Percentiles rank a stretch among this genome's conserved stretches.
These are phyloP conservation scores for Aviceda subcristata DNA, from an alignment of 2,113 vertebrate genomes.

Conservation along the genomic window DNA sequence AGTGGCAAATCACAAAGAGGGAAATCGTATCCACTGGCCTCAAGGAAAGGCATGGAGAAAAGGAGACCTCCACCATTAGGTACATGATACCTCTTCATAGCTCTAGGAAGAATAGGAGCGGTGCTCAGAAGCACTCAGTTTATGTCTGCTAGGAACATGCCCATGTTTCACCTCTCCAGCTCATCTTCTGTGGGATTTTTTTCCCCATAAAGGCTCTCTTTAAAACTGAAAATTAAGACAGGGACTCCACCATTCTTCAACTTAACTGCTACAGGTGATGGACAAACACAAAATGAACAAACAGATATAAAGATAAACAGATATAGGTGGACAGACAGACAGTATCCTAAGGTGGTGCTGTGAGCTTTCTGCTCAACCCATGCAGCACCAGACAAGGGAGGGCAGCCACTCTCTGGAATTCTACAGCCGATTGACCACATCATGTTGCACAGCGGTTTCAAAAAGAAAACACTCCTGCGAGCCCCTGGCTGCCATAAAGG, in stretches of 20 bases:
- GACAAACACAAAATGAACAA: not conserved
- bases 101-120: not conserved
- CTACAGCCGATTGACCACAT: rapidly evolving
- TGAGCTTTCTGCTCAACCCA: not conserved
- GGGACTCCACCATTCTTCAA: not conserved
- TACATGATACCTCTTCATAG: not conserved
- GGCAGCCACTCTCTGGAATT: not conserved
- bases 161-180: not conserved
- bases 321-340: not conserved
- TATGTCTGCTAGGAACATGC: not conserved
- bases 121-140: not conserved
- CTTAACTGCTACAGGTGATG: not conserved
- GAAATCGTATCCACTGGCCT: not conserved
- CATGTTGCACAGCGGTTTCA: not conserved
- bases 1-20: not conserved
- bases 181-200: not conserved
- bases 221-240: not conserved
- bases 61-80: not conserved
- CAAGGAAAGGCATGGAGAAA: not conserved
- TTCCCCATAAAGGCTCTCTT: not conserved
- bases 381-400: not conserved
- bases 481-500: not conserved
- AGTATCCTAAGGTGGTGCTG: not conserved
- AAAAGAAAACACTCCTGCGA: not conserved
- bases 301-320: not conserved